A percentile compares a stretch with the other conserved stretches of the same genome.
phyloP scores from a whole-genome alignment of 2,113 vertebrate species.

The Crotalus helleri region DNA sequence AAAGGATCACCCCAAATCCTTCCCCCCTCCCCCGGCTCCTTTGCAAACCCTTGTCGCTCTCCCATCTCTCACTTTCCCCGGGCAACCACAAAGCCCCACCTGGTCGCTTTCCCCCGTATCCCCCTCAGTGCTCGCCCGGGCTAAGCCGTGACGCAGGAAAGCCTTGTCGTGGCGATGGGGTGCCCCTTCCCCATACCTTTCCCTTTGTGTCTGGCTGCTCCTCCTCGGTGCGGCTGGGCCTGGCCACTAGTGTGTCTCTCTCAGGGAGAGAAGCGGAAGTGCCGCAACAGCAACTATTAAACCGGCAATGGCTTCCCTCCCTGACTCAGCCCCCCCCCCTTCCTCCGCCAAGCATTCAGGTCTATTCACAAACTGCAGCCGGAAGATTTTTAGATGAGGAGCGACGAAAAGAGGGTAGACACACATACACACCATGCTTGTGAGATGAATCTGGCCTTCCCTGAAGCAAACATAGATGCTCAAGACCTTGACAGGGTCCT shows the following conservation, averaged over 20 bases:
- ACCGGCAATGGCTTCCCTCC: conserved; percentile 72
- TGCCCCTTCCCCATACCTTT: conserved; percentile 50
- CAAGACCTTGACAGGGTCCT: no score
- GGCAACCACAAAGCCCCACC: conserved; percentile 26
- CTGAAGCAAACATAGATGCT: background rate
- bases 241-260: conserved; percentile 81
- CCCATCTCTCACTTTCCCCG: background rate
- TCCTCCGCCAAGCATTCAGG: background rate
- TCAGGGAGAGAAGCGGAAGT: conserved; percentile 86
- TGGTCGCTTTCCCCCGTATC: conserved; percentile 73
- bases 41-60: background rate
- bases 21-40: background rate
- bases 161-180: conserved; percentile 11
- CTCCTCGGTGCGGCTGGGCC: conserved; percentile 74
- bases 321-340: conserved; percentile 25
- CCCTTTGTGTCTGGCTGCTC: conserved; percentile 66
- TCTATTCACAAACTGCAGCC: background rate
- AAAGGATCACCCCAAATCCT: background rate
- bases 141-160: conserved; percentile 43
- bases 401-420: background rate
- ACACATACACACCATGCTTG: no score
- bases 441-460: background rate
- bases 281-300: conserved; percentile 75
- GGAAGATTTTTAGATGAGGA: background rate
- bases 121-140: conserved; percentile 74